These are phyloP conservation scores for Andrena hattorfiana DNA, from an alignment of 2,888 invertebrate species.

Conservation along the genomic window DNA sequence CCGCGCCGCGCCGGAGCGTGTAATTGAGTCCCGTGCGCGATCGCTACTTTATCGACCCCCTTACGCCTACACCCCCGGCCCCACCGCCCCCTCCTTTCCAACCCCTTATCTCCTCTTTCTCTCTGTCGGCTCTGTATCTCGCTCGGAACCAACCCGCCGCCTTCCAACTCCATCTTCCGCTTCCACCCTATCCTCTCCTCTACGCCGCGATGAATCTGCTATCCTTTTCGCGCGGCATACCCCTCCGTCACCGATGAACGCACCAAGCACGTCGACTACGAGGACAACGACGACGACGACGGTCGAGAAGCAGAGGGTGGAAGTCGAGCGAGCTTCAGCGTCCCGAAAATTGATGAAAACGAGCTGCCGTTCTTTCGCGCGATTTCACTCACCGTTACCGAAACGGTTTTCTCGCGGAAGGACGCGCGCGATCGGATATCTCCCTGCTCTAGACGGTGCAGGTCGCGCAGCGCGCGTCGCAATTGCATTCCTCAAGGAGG, in stretches of 20 bases:
- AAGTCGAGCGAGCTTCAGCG: constrained; percentile 73
- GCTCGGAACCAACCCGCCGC: constrained; percentile 58
- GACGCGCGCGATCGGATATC: neutral
- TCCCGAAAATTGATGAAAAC: constrained; percentile 80
- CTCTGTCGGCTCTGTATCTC: constrained; percentile 52
- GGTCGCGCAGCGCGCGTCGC: too few relatives aligned
- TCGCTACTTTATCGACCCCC: constrained; percentile 85
- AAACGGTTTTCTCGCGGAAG: neutral
- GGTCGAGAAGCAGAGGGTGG: constrained; percentile 52
- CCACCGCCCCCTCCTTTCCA: constrained; percentile 39
- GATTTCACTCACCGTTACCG: neutral
- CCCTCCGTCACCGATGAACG: constrained; percentile 46
- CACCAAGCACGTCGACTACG: constrained; percentile 60
- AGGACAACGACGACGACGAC: constrained; percentile 67
- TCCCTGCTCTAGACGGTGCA: too few relatives aligned
- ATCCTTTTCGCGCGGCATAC: constrained; percentile 43
- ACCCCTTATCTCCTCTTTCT: constrained; percentile 48
- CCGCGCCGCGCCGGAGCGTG: constrained; percentile 81
- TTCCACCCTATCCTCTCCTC: constrained; percentile 34
- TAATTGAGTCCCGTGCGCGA: constrained; percentile 85
- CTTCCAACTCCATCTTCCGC: constrained; percentile 59
- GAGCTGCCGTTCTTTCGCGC: constrained; percentile 60
- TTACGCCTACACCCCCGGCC: constrained; percentile 72
- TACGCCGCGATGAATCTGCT: constrained; percentile 31
- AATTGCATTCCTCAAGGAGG: too few relatives aligned